A percentile compares a stretch with the other conserved stretches of the same genome.
phyloP scores from a whole-genome alignment of 30 jellyfish, hydroid and myxozoan genomes.

The Pseudorhiza aurosa region DNA sequence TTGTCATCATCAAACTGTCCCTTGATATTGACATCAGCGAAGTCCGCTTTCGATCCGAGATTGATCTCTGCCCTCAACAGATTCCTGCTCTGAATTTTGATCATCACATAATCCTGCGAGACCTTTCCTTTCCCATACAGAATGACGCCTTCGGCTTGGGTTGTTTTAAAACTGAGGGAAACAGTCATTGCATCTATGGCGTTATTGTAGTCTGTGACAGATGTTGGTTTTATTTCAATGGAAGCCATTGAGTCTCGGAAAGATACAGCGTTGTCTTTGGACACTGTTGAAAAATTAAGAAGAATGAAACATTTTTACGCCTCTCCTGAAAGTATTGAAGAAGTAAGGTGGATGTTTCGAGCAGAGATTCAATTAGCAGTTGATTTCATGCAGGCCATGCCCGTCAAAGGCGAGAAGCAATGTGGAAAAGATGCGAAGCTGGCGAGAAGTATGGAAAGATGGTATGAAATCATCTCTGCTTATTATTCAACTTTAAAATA shows the following conservation, averaged over 20 bases:
- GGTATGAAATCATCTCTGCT: no score
- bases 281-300: conserved; percentile 8
- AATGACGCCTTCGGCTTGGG: conserved; percentile 40
- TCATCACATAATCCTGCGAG: conserved; percentile 52
- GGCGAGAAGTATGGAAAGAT: no score
- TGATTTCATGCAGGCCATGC: no score
- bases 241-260: conserved; percentile 61
- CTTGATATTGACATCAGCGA: conserved; percentile 47
- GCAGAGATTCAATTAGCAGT: no score
- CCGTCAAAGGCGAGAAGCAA: no score
- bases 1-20: conserved; percentile 60
- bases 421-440: no score
- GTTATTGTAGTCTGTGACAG: conserved; percentile 67
- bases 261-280: conserved; percentile 58
- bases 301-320: no score
- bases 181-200: conserved; percentile 59
- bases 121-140: conserved; percentile 40
- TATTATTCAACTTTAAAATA: no score
- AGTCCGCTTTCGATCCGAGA: conserved; percentile 56
- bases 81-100: conserved; percentile 29
- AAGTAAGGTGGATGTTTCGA: no score
- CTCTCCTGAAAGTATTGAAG: no score
- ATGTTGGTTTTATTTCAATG: conserved; percentile 53
- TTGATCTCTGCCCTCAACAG: conserved; percentile 52
- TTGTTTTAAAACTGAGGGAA: conserved; percentile 62